Evolutionary conservation across 2,888 invertebrate genomes (phyloP).

Genomic region (Chrysina gloriosa): DNA sequence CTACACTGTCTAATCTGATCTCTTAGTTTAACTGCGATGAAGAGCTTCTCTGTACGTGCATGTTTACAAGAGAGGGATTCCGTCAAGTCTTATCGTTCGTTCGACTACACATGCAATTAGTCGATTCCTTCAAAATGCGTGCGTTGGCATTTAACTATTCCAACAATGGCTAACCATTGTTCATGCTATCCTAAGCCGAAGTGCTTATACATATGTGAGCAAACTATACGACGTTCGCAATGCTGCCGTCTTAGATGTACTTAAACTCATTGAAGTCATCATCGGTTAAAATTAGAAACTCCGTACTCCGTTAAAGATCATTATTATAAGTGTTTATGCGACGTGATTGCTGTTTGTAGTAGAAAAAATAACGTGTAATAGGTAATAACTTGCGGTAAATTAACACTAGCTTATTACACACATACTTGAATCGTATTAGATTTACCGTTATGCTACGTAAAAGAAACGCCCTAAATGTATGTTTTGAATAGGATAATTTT

Average conservation of each 20-base stretch:
- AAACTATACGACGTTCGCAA: constrained; percentile 15
- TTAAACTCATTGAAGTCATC: constrained; percentile 21
- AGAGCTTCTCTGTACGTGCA: constrained; percentile 33
- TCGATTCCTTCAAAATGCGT: constrained; percentile 30
- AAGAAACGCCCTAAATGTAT: too few relatives aligned
- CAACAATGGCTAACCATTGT: constrained; percentile 30
- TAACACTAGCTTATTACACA: too few relatives aligned
- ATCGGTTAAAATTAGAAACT: constrained; percentile 22
- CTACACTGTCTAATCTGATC: constrained; percentile 54
- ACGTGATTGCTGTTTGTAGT: background rate
- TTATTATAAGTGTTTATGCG: constrained; percentile 1
- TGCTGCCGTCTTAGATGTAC: constrained; percentile 8
- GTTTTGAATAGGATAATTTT: too few relatives aligned
- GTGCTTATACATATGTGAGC: constrained; percentile 28
- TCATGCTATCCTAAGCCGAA: constrained; percentile 7
- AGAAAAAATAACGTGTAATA: background rate
- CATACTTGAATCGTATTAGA: too few relatives aligned
- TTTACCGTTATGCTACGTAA: too few relatives aligned
- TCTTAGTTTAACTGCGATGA: constrained; percentile 48
- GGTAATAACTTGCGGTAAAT: too few relatives aligned
- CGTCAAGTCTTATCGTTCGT: constrained; percentile 27
- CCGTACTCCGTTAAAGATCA: background rate
- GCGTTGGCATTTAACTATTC: constrained; percentile 23
- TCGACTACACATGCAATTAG: constrained; percentile 37
- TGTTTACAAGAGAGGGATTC: constrained; percentile 29